Percentiles rank a stretch among this genome's conserved stretches.
Conservation (phyloP, 2,888 invertebrate genomes). For the Isoperla grammatica region DNA sequence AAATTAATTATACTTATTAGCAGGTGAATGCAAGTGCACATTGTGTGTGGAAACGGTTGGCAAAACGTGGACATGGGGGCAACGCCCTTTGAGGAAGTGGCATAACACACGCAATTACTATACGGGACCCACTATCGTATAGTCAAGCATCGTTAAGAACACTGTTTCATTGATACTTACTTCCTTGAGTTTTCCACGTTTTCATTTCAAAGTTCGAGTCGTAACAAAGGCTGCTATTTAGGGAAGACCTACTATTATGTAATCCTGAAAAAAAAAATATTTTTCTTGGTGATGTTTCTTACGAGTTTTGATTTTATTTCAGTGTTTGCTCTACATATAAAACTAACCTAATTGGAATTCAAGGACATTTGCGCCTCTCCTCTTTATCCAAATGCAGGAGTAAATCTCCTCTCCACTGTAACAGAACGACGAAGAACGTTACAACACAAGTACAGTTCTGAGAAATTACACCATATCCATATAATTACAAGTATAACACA, state of each 20-base stretch:
- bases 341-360: conserved; percentile 52
- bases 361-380: conserved; percentile 54
- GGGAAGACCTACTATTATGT: conserved; percentile 40
- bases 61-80: no score
- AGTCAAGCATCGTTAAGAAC: no score
- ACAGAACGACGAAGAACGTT: conserved; percentile 23
- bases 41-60: no score
- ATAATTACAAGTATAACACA: neutral
- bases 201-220: conserved; percentile 49
- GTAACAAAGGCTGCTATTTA: conserved; percentile 44
- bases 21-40: no score
- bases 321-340: neutral
- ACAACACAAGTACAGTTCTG: neutral
- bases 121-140: no score
- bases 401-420: conserved; percentile 54
- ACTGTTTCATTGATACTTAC: conserved; percentile 43
- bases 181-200: conserved; percentile 57
- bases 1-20: no score
- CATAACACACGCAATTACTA: no score
- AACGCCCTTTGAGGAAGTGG: no score
- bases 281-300: neutral
- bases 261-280: conserved; percentile 37
- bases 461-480: neutral
- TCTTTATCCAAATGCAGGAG: conserved; percentile 54
- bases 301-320: no score